Evolutionary conservation across 2,113 vertebrate species (phyloP).

Genomic region (Eonycteris spelaea): DNA sequence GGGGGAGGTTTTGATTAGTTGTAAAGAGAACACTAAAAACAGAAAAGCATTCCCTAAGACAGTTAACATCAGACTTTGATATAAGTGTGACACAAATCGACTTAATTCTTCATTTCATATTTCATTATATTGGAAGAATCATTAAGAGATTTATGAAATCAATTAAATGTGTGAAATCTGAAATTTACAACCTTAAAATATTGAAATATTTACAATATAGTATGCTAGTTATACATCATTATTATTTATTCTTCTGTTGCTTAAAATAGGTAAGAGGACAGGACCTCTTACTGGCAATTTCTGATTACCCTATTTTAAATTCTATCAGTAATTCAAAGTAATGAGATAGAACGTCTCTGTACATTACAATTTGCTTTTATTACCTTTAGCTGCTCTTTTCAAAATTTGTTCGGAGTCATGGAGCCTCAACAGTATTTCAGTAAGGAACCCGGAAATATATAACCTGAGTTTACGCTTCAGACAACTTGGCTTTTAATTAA

Average conservation of each 20-base stretch:
- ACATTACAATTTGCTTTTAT: not conserved
- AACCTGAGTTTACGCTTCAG: not conserved
- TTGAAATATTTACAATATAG: not conserved
- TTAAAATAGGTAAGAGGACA: not conserved
- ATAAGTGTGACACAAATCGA: not conserved
- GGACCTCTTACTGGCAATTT: not conserved
- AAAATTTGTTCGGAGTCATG: not conserved
- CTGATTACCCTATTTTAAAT: not conserved
- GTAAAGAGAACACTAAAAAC: not conserved
- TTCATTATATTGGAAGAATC: not conserved
- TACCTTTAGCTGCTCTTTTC: not conserved
- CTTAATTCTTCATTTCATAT: not conserved
- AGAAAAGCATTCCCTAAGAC: not conserved
- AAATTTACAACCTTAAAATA: not conserved
- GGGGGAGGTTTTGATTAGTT: not conserved
- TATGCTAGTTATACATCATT: not conserved
- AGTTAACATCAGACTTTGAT: not conserved
- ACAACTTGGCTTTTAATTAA: not conserved
- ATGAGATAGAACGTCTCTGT: not conserved
- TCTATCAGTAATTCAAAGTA: not conserved
- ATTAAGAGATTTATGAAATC: not conserved
- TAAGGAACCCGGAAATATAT: not conserved
- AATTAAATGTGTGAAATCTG: not conserved
- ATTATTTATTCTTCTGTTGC: not conserved
- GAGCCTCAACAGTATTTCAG: not conserved